Conservation (phyloP, 2,113 vertebrate genomes). For the Coryphaenoides rupestris region DNA sequence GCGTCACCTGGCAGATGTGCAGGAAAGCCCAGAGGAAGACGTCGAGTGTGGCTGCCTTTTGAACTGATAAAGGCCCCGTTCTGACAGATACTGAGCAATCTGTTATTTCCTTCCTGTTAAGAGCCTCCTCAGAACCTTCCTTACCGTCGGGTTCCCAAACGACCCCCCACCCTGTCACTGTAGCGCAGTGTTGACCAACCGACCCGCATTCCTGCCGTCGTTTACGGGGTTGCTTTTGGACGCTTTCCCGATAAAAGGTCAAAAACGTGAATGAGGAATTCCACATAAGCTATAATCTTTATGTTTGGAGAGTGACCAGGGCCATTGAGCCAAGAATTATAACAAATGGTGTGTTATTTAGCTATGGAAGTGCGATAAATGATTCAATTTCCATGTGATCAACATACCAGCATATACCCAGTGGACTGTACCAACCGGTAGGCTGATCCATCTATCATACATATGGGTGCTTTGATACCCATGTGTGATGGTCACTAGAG, state of each 20-base stretch:
- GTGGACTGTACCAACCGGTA: too few relatives aligned
- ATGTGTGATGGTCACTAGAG: too few relatives aligned
- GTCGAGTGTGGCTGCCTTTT: background rate
- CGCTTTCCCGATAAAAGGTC: background rate
- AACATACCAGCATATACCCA: too few relatives aligned
- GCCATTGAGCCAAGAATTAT: too few relatives aligned
- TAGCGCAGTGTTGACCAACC: too few relatives aligned
- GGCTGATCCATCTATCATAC: too few relatives aligned
- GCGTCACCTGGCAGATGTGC: too few relatives aligned
- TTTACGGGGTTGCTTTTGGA: background rate
- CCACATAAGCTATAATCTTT: background rate
- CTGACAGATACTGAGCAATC: background rate
- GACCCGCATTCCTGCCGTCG: background rate
- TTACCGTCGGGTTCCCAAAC: too few relatives aligned
- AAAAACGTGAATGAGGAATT: background rate
- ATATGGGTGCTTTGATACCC: too few relatives aligned
- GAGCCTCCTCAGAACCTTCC: background rate
- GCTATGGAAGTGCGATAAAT: background rate
- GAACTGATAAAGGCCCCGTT: background rate
- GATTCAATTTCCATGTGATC: background rate
- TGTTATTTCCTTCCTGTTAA: background rate
- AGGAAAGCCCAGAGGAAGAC: background rate
- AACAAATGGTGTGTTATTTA: too few relatives aligned
- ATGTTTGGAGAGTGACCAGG: background rate
- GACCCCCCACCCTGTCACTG: too few relatives aligned